Evolutionary conservation across 2,888 invertebrate species (phyloP).

Genomic region (Marronus borbonicus): DNA sequence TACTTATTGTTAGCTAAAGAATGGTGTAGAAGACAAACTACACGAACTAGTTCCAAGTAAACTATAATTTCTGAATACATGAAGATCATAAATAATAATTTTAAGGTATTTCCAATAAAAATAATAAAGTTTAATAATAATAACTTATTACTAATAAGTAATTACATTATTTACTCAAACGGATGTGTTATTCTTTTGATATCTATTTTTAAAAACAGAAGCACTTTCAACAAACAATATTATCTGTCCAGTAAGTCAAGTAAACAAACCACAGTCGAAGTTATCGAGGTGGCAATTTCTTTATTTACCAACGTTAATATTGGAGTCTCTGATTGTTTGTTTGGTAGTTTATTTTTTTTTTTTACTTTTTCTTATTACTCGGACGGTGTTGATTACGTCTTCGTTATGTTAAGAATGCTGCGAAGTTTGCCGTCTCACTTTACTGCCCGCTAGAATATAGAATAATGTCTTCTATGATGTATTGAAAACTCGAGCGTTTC

Average conservation of each 20-base stretch:
- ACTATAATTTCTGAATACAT: no score
- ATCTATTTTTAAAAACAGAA: conserved; percentile 20
- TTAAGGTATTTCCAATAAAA: not conserved
- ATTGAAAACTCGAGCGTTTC: conserved; percentile 23
- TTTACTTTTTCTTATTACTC: not conserved
- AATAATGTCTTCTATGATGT: conserved; percentile 6
- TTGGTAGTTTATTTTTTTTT: not conserved
- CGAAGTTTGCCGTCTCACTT: conserved; percentile 1
- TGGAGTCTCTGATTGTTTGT: conserved; percentile 1
- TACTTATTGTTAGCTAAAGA: no score
- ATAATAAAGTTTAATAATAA: not conserved
- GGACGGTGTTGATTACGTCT: not conserved
- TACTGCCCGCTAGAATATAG: conserved; percentile 3
- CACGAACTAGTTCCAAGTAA: no score
- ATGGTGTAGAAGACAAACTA: no score
- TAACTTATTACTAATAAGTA: not conserved
- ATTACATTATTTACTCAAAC: conserved; percentile 1
- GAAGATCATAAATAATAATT: no score
- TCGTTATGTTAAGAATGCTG: conserved; percentile 8
- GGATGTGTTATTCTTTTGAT: conserved; percentile 26
- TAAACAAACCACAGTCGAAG: conserved; percentile 37
- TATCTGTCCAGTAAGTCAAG: conserved; percentile 29
- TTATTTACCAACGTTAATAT: conserved; percentile 19
- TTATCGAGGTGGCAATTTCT: conserved; percentile 41
- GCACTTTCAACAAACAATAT: conserved; percentile 33